Conservation (phyloP, 2,888 invertebrate species). For the Formica aserva region DNA sequence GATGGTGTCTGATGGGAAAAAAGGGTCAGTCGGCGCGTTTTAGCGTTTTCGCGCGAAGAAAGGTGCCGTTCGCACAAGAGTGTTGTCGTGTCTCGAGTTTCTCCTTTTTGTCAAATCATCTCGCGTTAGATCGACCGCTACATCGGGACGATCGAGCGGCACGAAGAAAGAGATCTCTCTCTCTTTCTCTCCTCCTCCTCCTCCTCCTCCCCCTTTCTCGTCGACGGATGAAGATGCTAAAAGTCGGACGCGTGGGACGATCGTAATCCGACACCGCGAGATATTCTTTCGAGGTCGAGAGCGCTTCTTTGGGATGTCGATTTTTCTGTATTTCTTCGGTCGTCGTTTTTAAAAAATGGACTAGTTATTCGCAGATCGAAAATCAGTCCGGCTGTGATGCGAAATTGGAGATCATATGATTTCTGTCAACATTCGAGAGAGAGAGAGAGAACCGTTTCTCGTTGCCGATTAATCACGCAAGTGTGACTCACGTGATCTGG, state of each 20-base stretch:
- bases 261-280: slow-evolving; percentile 65
- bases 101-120: slow-evolving; percentile 48
- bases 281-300: slow-evolving; percentile 30
- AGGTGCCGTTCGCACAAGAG: slow-evolving; percentile 28
- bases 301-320: not conserved
- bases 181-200: not conserved
- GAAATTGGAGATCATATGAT: not conserved
- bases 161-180: slow-evolving; percentile 52
- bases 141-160: slow-evolving; percentile 7
- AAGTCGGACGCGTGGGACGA: slow-evolving; percentile 68
- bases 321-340: slow-evolving; percentile 20
- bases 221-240: slow-evolving; percentile 66
- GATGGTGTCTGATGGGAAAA: not conserved
- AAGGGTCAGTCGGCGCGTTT: slow-evolving; percentile 8
- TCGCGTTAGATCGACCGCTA: slow-evolving; percentile 38
- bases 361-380: not conserved
- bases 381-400: not conserved
- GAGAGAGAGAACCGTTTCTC: not conserved
- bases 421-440: slow-evolving; percentile 12
- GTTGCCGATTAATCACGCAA: slow-evolving; percentile 8
- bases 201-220: not conserved
- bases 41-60: slow-evolving; percentile 10
- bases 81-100: slow-evolving; percentile 39
- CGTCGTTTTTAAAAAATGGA: not conserved
- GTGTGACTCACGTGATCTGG: not conserved